Evolutionary conservation across 2,888 invertebrate species (phyloP).

Genomic region (Schrankia costaestrigalis): DNA sequence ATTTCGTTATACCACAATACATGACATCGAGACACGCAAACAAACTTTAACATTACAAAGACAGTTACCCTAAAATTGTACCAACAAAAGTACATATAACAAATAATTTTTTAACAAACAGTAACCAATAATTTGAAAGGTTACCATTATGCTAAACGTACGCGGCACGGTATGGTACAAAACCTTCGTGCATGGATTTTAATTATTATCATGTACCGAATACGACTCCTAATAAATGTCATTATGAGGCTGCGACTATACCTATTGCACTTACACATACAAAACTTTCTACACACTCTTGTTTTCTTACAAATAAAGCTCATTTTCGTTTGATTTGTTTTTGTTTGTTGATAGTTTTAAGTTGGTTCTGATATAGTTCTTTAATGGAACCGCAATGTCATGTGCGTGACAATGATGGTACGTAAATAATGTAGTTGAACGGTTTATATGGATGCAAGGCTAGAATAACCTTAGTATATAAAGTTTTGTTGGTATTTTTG

Average conservation of each 20-base stretch:
- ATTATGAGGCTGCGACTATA: constrained; percentile 66
- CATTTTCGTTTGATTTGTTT: constrained; percentile 13
- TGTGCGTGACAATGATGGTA: constrained; percentile 77
- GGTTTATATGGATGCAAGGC: constrained; percentile 63
- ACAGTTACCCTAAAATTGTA: constrained; percentile 19
- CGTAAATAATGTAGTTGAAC: constrained; percentile 64
- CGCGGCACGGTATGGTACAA: constrained; percentile 73
- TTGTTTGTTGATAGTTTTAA: constrained; percentile 15
- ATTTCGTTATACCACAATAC: constrained; percentile 17
- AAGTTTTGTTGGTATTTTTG: constrained; percentile 45
- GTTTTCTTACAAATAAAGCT: constrained; percentile 15
- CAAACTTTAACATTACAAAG: constrained; percentile 25
- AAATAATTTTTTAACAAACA: constrained; percentile 41
- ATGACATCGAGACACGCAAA: constrained; percentile 25
- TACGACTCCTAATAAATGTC: constrained; percentile 79
- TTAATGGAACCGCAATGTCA: constrained; percentile 71
- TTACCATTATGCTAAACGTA: constrained; percentile 71
- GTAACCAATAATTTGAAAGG: constrained; percentile 55
- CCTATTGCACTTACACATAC: constrained; percentile 29
- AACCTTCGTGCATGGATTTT: constrained; percentile 77
- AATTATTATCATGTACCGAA: constrained; percentile 80
- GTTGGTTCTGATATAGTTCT: constrained; percentile 62
- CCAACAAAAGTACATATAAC: constrained; percentile 38
- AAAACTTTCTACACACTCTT: constrained; percentile 19
- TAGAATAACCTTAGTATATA: constrained; percentile 38